These are phyloP conservation scores for Dasyprocta punctata DNA, from an alignment of 2,113 vertebrate species.

Conservation along the genomic window DNA sequence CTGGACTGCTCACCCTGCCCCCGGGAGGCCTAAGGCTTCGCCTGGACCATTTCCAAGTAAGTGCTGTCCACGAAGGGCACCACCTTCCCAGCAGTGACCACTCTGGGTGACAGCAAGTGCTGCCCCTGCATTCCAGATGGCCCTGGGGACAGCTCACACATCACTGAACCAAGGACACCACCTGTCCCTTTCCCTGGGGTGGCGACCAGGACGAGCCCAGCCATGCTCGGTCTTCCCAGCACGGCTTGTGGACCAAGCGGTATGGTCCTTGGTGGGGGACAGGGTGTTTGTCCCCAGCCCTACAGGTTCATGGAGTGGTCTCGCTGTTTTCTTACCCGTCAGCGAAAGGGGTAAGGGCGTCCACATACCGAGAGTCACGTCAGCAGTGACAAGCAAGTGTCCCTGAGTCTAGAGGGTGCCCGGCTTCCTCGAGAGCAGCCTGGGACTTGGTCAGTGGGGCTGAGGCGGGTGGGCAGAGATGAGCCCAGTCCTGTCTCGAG, in stretches of 20 bases:
- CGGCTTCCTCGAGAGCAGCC: constrained; percentile 37
- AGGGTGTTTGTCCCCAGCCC: not conserved
- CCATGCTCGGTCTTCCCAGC: not conserved
- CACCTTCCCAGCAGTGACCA: not conserved
- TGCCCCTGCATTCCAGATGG: not conserved
- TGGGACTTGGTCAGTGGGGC: not conserved
- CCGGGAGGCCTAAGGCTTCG: not conserved
- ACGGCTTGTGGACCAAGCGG: not conserved
- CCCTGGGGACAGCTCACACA: not conserved
- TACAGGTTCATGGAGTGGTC: not conserved
- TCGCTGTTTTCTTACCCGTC: constrained; percentile 25
- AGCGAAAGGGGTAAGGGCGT: constrained; percentile 7
- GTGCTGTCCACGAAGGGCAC: not conserved
- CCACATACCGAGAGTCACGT: constrained; percentile 37
- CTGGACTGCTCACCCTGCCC: not conserved
- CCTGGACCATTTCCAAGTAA: not conserved
- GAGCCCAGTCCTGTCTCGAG: not conserved
- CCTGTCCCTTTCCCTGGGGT: not conserved
- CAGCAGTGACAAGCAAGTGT: constrained; percentile 19
- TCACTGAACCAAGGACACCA: not conserved
- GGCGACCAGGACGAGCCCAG: not conserved
- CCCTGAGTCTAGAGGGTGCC: constrained; percentile 70
- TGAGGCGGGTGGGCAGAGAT: not conserved
- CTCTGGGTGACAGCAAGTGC: not conserved
- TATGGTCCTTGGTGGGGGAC: rapidly evolving